Conservation (phyloP, 2,888 invertebrate species). For the Trachelus stipa region DNA sequence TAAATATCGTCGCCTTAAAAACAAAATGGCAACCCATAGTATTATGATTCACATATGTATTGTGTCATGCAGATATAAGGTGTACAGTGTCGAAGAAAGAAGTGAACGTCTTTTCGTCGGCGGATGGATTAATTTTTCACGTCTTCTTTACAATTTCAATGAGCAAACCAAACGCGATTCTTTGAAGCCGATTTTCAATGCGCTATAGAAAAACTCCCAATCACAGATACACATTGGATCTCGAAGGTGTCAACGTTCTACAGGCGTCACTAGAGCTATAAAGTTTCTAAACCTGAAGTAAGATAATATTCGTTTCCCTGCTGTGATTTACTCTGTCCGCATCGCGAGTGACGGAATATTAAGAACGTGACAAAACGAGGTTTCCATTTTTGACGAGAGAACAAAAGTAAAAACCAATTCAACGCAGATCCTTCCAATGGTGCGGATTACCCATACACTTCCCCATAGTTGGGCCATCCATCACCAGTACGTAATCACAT, state of each 20-base stretch:
- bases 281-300: no score
- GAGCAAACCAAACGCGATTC: not conserved
- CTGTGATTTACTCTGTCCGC: no score
- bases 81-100: not conserved
- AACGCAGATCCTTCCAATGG: not conserved
- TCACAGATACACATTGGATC: no score
- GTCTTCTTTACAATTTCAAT: not conserved
- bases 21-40: not conserved
- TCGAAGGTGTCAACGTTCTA: no score
- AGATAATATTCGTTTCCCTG: no score
- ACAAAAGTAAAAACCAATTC: not conserved
- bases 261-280: no score
- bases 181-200: not conserved
- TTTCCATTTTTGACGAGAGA: not conserved
- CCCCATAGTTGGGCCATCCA: constrained; percentile 55
- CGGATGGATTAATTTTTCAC: not conserved
- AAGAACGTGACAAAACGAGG: not conserved
- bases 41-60: not conserved
- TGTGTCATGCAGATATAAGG: not conserved
- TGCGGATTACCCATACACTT: constrained; percentile 52
- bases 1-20: not conserved
- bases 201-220: no score
- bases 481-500: not conserved
- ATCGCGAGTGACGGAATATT: no score
- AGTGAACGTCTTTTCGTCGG: not conserved